phyloP scores from a whole-genome alignment of 2,888 invertebrate genomes.

The Diarsia dahlii region DNA sequence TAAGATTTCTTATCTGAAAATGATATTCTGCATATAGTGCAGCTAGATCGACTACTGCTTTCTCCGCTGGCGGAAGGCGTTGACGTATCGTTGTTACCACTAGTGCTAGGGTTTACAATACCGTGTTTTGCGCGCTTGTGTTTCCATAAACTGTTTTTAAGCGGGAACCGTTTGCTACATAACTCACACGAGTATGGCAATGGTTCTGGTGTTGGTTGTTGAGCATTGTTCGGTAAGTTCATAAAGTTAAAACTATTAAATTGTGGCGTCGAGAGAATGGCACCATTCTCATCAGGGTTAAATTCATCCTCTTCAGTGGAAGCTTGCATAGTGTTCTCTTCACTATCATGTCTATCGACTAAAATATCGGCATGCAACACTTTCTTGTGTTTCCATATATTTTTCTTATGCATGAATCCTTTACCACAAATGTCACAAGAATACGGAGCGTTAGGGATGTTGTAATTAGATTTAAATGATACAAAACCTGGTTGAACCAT shows the following conservation, averaged over 20 bases:
- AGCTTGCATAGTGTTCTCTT: conserved; percentile 88
- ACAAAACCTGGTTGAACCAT: conserved; percentile 81
- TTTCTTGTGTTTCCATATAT: conserved; percentile 90
- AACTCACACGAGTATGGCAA: conserved; percentile 86
- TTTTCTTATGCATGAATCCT: conserved; percentile 90
- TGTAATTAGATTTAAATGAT: conserved; percentile 82
- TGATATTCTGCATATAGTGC: conserved; percentile 91
- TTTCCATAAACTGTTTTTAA: conserved; percentile 87
- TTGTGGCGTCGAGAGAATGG: conserved; percentile 86
- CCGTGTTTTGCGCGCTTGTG: conserved; percentile 90
- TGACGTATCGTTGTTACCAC: conserved; percentile 72
- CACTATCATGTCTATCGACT: conserved; percentile 86
- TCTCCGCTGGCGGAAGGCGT: conserved; percentile 69
- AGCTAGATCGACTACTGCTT: conserved; percentile 86
- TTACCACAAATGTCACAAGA: conserved; percentile 93
- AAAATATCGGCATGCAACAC: conserved; percentile 88
- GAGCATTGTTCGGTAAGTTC: conserved; percentile 78
- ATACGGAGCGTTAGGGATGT: conserved; percentile 89
- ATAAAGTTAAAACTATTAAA: conserved; percentile 89
- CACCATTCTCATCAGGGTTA: conserved; percentile 86
- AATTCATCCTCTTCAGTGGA: conserved; percentile 89
- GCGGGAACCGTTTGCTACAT: conserved; percentile 87
- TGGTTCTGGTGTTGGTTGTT: conserved; percentile 75
- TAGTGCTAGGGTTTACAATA: conserved; percentile 79
- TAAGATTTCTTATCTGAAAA: conserved; percentile 92